A percentile compares a stretch with the other conserved stretches of the same genome.
Conservation (phyloP, 2,888 invertebrate species). For the Cremastinae sp. region DNA sequence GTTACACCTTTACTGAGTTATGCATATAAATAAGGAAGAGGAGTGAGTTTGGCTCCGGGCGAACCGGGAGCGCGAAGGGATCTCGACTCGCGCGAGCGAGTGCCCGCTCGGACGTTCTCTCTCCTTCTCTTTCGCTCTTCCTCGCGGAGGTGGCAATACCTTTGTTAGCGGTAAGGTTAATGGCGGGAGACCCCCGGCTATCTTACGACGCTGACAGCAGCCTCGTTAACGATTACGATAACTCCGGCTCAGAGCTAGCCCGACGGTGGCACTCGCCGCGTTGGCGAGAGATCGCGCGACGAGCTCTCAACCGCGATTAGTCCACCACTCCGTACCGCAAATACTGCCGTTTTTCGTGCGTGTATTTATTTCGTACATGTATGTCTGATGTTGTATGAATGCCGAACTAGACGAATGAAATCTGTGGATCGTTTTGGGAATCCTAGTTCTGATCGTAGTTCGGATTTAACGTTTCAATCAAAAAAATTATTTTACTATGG, state of each 20-base stretch:
- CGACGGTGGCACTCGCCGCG: constrained; percentile 59
- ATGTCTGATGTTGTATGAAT: constrained; percentile 4
- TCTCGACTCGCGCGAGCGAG: constrained; percentile 59
- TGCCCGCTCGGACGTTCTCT: constrained; percentile 48
- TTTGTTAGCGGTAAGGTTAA: constrained; percentile 77
- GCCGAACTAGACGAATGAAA: constrained; percentile 7
- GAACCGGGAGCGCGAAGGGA: constrained; percentile 61
- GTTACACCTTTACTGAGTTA: constrained; percentile 78
- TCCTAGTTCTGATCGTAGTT: too few relatives aligned
- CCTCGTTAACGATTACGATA: constrained; percentile 77
- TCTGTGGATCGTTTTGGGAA: too few relatives aligned
- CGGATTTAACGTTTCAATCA: too few relatives aligned
- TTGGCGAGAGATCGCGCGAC: constrained; percentile 40
- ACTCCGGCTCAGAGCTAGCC: constrained; percentile 66
- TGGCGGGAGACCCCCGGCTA: constrained; percentile 74
- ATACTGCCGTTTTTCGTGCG: constrained; percentile 17
- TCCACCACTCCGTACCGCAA: constrained; percentile 29
- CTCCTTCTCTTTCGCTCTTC: constrained; percentile 42
- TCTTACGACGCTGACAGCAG: constrained; percentile 75
- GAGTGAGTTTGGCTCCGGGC: constrained; percentile 63
- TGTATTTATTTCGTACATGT: constrained; percentile 20
- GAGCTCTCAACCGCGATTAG: constrained; percentile 43
- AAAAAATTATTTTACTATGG: too few relatives aligned
- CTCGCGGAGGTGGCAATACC: constrained; percentile 74
- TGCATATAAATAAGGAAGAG: constrained; percentile 78